These are phyloP conservation scores for Notodonta ziczac DNA, from an alignment of 2,888 invertebrate species.

Conservation along the genomic window DNA sequence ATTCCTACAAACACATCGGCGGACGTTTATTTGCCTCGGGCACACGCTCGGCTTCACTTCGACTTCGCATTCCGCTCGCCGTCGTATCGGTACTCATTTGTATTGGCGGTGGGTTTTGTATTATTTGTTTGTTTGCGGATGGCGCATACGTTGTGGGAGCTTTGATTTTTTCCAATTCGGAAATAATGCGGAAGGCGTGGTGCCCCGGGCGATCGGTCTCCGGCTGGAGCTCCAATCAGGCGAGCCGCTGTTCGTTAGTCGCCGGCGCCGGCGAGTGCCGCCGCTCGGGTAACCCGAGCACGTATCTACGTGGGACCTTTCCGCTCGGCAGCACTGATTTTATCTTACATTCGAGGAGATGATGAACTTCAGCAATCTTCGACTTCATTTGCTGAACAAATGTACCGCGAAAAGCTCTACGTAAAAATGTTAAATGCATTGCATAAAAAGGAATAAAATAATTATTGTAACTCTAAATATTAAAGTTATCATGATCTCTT, in stretches of 20 bases:
- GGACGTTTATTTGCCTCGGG: slow-evolving; percentile 78
- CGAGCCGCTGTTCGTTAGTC: slow-evolving; percentile 68
- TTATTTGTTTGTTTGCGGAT: slow-evolving; percentile 83
- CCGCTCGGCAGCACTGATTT: slow-evolving; percentile 79
- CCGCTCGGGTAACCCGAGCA: slow-evolving; percentile 76
- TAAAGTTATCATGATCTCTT: too few species aligned
- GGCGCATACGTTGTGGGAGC: slow-evolving; percentile 74
- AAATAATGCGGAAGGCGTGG: slow-evolving; percentile 78
- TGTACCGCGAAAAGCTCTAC: slow-evolving; percentile 35
- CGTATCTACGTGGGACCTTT: slow-evolving; percentile 79
- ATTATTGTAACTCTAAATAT: too few species aligned
- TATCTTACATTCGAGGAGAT: slow-evolving; percentile 67
- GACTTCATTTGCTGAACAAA: slow-evolving; percentile 61
- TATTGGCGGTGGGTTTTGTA: slow-evolving; percentile 77
- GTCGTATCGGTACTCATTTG: slow-evolving; percentile 81
- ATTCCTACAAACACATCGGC: slow-evolving; percentile 79
- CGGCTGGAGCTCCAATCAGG: slow-evolving; percentile 71
- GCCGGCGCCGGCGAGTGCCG: slow-evolving; percentile 57
- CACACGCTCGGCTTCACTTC: slow-evolving; percentile 70
- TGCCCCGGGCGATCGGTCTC: slow-evolving; percentile 67
- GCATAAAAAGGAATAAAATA: too few species aligned
- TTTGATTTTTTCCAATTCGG: slow-evolving; percentile 83
- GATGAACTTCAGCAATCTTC: slow-evolving; percentile 67
- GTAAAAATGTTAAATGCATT: neutral
- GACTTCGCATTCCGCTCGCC: slow-evolving; percentile 74